Evolutionary conservation across 2,888 invertebrate genomes (phyloP).

Genomic region (Diarsia rubi): DNA sequence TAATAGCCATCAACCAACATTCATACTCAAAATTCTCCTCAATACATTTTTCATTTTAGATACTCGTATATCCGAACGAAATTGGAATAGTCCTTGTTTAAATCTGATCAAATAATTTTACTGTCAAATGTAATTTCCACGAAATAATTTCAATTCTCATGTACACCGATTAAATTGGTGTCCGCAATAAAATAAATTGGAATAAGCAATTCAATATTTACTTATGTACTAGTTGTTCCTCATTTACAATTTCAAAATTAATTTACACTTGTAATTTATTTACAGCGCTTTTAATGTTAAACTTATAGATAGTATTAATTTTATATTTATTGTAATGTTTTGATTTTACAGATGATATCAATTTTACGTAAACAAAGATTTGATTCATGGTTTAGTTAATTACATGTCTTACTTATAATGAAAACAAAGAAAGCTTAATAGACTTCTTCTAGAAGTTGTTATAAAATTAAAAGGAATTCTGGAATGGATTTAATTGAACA

Average conservation of each 20-base stretch:
- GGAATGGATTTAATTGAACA: background rate
- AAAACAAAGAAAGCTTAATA: background rate
- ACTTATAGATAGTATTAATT: constrained; percentile 44
- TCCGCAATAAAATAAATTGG: constrained; percentile 54
- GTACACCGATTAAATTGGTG: constrained; percentile 62
- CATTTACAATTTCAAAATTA: constrained; percentile 83
- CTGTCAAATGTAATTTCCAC: constrained; percentile 45
- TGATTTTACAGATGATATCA: constrained; percentile 59
- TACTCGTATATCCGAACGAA: constrained; percentile 8
- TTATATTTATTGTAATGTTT: constrained; percentile 37
- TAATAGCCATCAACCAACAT: no score
- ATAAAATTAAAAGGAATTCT: background rate
- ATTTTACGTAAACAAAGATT: constrained; percentile 13
- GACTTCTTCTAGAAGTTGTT: background rate
- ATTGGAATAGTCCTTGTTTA: background rate
- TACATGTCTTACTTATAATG: background rate
- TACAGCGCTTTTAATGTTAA: constrained; percentile 65
- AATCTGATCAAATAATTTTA: constrained; percentile 12
- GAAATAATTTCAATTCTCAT: constrained; percentile 16
- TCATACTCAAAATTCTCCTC: no score
- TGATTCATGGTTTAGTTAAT: no score
- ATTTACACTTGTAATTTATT: constrained; percentile 71
- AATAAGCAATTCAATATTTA: constrained; percentile 60
- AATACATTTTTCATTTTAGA: background rate
- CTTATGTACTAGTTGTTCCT: constrained; percentile 89